phyloP scores from a whole-genome alignment of 2,888 invertebrate genomes.

The Megaustenia siamemsis region DNA sequence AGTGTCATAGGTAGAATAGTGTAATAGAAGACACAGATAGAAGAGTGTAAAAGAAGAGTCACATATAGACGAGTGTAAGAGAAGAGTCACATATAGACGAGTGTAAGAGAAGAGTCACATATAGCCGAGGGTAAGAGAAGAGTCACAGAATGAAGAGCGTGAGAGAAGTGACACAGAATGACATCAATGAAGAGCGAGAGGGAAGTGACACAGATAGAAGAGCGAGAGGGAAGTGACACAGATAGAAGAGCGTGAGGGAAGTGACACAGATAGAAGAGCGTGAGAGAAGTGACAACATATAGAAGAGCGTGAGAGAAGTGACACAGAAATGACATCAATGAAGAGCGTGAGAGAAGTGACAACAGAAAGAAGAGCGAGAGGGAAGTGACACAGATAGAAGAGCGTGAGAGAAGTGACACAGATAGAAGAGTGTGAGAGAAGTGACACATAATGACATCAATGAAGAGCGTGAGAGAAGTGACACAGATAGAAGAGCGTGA shows the following conservation, averaged over 20 bases:
- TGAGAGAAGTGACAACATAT: constrained; percentile 4
- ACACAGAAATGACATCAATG: background rate
- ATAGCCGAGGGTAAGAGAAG: background rate
- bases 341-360: no score
- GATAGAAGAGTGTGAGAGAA: no score
- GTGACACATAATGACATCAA: no score
- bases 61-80: background rate
- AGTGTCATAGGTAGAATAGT: background rate
- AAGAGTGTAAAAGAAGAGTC: background rate
- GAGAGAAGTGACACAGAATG: background rate
- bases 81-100: background rate
- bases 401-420: no score
- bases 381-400: no score
- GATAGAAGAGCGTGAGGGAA: background rate
- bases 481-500: no score
- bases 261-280: constrained; percentile 46
- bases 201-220: no score
- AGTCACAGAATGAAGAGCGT: background rate
- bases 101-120: background rate
- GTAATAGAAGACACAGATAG: background rate
- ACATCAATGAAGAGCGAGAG: background rate
- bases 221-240: background rate
- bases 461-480: no score
- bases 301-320: constrained; percentile 14
- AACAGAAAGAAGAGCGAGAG: no score